A percentile compares a stretch with the other conserved stretches of the same genome.
Conservation (phyloP, 2,888 invertebrate genomes). For the Laothoe populi region DNA sequence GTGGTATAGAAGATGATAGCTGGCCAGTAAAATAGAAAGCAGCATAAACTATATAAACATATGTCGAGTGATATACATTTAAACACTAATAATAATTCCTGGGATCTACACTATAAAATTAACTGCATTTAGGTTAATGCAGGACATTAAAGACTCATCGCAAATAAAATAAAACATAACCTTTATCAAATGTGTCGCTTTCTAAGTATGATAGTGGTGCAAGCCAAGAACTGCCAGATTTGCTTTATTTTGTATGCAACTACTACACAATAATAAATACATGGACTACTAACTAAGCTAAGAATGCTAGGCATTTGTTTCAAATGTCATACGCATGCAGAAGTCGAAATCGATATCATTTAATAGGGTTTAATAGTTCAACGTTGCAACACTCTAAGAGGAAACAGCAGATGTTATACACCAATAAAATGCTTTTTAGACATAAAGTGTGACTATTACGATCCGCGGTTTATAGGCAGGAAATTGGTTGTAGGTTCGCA, state of each 20-base stretch:
- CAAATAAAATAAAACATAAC: not conserved
- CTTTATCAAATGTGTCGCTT: no score
- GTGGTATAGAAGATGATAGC: no score
- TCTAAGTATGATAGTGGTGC: no score
- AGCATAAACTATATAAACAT: not conserved
- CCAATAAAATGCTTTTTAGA: conserved; percentile 6
- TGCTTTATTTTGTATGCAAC: no score
- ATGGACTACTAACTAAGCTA: no score
- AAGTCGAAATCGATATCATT: no score
- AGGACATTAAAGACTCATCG: not conserved
- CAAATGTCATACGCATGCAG: no score
- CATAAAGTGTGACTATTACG: conserved; percentile 5
- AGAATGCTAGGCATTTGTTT: no score
- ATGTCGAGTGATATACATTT: not conserved
- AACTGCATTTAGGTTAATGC: not conserved
- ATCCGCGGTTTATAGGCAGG: not conserved
- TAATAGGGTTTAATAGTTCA: not conserved
- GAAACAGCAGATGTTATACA: conserved; percentile 14
- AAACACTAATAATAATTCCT: not conserved
- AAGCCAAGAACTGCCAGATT: no score
- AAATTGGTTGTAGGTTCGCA: not conserved
- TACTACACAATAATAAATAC: no score
- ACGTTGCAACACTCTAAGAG: conserved; percentile 2
- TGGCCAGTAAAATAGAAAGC: not conserved
- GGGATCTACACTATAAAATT: not conserved